Evolutionary conservation across 2,113 vertebrate species (phyloP), one percentile per base, ranked within the genome.

Genomic region (Empidonax traillii): DNA sequence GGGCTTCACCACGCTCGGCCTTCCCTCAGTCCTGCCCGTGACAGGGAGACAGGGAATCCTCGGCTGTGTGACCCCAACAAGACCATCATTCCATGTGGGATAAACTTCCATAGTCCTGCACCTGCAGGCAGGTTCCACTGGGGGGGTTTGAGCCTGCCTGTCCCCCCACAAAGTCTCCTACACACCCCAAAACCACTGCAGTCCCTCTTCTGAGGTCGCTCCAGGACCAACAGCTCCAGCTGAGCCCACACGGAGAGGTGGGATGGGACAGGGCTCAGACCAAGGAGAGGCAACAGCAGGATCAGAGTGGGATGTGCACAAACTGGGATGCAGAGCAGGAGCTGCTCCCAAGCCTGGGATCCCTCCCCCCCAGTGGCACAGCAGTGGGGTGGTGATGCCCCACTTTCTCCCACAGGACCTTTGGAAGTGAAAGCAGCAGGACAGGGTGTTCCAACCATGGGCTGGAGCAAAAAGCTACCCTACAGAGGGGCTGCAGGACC

Each of bases 241-340:
- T n/a, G 51, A 65, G 46, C 65, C n/a, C 1, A 0, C 55, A 56
- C 2, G 0, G 76, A 41, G 62, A 19, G 33, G 0, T 37, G 61
- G 43, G 47, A 59, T 14, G 47, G 59, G 62, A 11, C 37, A 25
- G 44, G 43, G 68, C 53, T 58, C 1, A 14, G 69, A 33, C 7
- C 22, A 8, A 51, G 55, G n/a, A 39, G 24, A 37, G 47, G 47
- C 0, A 2, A 27, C 0, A 2, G 49, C 53, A 41, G 65, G 65
- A 56, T 41, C 4, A 2, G 44, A 16, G 41, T 0, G 0, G 69
- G 69, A 35, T 0, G 1, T 2, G 30, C 14, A 1, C 43, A 17
- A 11, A 19, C 0, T 1, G 21, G 86, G 31, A 21, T 33, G 37
- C 31, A 69, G 82, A 56, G 61, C 1, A 1, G 24, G 41, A 78